Base-by-base conservation (phyloP, 2,797 vertebrate species). In the Melopsittacus undulatus region DNA sequence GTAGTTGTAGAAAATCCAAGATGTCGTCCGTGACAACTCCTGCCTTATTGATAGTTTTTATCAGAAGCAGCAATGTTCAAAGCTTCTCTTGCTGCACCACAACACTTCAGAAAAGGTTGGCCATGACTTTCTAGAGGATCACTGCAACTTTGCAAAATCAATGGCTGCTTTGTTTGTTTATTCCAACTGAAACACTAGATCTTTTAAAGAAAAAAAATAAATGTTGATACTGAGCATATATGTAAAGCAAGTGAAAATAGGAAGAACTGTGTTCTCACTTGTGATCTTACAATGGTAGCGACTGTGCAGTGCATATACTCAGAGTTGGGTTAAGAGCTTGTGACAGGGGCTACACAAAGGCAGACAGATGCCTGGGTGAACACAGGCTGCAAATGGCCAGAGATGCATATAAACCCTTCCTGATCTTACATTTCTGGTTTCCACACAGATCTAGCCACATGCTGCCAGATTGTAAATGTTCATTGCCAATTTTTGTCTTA, bases 1-100 rank as follows among this genome's bases (percentile, higher is more conserved):
- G 68, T 45, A 57, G 74, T 94, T 95, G 88, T 72, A 92, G 74
- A 72, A 94, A 96, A 95, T 77, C 86, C 91, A 95, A 93, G 81
- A 90, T 92, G 72, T 87, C 14, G 12, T 61, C 90, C 87, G 38
- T 94, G 91, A 96, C 90, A 95, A 72, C 68, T 93, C 43, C 61
- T 61, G 29, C 85, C 87, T 93, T 90, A 79, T 43, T 70, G 68
- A 69, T 32, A 70, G 63, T 87, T 85, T 94, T 90, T 87, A 17
- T 21, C 83, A 88, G 70, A 92, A 94, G 79, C 45, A 79, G 48
- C 70, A 94, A 48, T 52, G 40, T 84, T 91, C 61, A 67, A 87
- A 79, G 48, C 70, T 77, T 52, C 43, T 64, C 36, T 74, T 70
- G 56, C 66, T 87, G 23, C 77, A 49, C 72, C 42, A 40, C 38